Percentiles rank a stretch among this genome's conserved stretches.
phyloP scores from a whole-genome alignment of 2,888 invertebrate genomes.

The Ochropleura leucogaster region DNA sequence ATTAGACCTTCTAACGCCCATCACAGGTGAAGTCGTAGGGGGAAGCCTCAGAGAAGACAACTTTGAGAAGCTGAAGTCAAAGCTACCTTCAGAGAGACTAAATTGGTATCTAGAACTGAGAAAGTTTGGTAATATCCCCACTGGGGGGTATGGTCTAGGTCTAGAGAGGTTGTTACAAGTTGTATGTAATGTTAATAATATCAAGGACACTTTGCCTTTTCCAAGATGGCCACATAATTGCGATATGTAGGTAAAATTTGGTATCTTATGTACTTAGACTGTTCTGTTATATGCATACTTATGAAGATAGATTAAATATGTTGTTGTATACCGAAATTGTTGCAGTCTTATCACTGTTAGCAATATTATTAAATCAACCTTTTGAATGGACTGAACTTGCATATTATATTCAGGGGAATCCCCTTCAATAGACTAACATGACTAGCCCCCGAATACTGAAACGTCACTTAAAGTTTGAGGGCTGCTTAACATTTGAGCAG shows the following conservation, averaged over 20 bases:
- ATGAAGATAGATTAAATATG: background rate
- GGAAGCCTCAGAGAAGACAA: slow-evolving; percentile 98
- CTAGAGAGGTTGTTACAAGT: slow-evolving; percentile 97
- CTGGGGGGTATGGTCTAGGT: slow-evolving; percentile 99
- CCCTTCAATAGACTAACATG: background rate
- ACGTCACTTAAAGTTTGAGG: too few relatives aligned
- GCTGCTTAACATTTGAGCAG: too few relatives aligned
- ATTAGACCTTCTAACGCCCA: slow-evolving; percentile 96
- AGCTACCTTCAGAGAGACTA: slow-evolving; percentile 91
- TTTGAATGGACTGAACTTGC: background rate
- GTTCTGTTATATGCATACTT: background rate
- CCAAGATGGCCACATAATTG: slow-evolving; percentile 98
- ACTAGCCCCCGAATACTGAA: too few relatives aligned
- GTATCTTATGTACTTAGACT: background rate
- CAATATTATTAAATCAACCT: background rate
- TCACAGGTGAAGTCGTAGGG: slow-evolving; percentile 98
- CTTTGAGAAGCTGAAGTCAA: slow-evolving; percentile 91
- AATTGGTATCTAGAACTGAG: slow-evolving; percentile 97
- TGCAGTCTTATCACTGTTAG: background rate
- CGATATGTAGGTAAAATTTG: slow-evolving; percentile 86
- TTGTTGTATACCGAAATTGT: background rate
- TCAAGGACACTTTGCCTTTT: slow-evolving; percentile 98
- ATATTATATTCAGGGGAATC: slow-evolving; percentile 1
- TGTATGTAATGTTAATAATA: slow-evolving; percentile 95
- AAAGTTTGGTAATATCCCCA: slow-evolving; percentile 96